Conservation (phyloP, 2,797 vertebrate genomes). For the Myiotriccus ornatus region DNA sequence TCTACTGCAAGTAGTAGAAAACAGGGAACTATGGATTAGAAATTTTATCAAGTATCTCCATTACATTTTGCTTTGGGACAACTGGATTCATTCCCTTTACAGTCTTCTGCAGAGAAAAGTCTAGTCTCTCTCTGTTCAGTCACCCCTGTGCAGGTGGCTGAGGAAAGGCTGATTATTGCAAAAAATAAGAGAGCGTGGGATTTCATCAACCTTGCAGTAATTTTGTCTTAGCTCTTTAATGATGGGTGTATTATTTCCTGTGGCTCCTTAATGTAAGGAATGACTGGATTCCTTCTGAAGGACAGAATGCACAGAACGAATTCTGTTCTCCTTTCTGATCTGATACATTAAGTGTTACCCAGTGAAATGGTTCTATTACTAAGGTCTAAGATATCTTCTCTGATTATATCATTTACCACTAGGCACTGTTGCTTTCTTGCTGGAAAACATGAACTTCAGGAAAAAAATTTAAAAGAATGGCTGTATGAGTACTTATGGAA, state of each 20-base stretch:
- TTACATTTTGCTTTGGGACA: background rate
- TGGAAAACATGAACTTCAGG: background rate
- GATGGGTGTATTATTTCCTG: background rate
- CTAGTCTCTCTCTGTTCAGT: background rate
- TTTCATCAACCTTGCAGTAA: background rate
- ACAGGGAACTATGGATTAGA: background rate
- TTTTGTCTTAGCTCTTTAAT: background rate
- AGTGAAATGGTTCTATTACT: background rate
- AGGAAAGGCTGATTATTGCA: background rate
- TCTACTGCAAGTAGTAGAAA: background rate
- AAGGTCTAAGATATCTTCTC: background rate
- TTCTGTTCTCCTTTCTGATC: background rate
- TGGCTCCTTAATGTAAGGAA: background rate
- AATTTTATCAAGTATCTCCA: background rate
- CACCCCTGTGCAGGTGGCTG: background rate
- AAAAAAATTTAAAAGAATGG: background rate
- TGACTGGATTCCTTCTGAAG: background rate
- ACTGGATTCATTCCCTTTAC: background rate
- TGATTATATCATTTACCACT: background rate
- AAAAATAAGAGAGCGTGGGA: background rate
- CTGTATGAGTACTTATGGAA: background rate
- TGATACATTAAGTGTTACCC: background rate
- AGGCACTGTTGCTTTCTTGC: background rate
- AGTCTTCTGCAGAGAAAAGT: background rate
- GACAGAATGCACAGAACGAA: background rate